phyloP scores from a whole-genome alignment of 2,113 vertebrate genomes.

The Eublepharis macularius region DNA sequence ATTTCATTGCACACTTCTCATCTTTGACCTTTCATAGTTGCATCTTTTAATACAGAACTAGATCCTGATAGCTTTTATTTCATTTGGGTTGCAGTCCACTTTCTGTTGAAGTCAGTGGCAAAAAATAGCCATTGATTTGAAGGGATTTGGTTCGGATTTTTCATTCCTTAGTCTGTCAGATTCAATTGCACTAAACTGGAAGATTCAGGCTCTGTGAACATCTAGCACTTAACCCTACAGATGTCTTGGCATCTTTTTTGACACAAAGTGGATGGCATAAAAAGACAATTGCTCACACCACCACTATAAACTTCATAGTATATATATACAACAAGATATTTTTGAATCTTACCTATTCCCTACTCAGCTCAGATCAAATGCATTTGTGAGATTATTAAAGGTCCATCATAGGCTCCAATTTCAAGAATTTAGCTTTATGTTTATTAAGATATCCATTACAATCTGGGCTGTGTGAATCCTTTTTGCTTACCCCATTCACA shows the following conservation, averaged over 20 bases:
- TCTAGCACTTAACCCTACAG: neutral
- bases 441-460: neutral
- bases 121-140: neutral
- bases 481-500: no score
- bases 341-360: neutral
- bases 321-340: constrained; percentile 39
- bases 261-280: neutral
- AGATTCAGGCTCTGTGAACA: neutral
- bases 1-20: neutral
- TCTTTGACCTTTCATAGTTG: constrained; percentile 9
- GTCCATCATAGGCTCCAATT: neutral
- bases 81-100: neutral
- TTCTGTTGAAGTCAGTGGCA: neutral
- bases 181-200: neutral
- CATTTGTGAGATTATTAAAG: constrained; percentile 21
- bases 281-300: constrained; percentile 10
- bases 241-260: neutral
- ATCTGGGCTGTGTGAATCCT: neutral
- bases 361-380: constrained; percentile 28
- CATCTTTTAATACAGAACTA: neutral
- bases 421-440: neutral
- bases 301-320: constrained; percentile 29
- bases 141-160: neutral
- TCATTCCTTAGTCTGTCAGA: neutral
- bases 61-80: neutral